Conservation (phyloP, 2,888 invertebrate species). For the Drosophila stalkeri region DNA sequence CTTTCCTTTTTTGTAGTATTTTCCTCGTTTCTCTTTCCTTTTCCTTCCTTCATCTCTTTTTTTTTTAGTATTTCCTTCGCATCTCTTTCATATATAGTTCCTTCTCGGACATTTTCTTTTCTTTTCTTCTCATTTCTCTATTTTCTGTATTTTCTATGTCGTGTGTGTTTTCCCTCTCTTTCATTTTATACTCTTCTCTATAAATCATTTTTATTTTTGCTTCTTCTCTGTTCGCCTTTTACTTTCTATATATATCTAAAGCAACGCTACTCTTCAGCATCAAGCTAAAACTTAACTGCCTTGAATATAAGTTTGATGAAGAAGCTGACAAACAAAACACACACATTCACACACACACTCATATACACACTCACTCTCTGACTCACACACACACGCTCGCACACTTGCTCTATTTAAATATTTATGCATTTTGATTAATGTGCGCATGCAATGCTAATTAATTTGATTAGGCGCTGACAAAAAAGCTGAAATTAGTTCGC, state of each 20-base stretch:
- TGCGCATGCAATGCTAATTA: slow-evolving; percentile 65
- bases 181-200: not conserved
- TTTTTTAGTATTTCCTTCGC: no score
- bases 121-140: not conserved
- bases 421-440: slow-evolving; percentile 65
- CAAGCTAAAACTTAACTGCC: not conserved
- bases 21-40: no score
- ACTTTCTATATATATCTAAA: not conserved
- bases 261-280: not conserved
- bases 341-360: not conserved
- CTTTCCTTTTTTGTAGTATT: no score
- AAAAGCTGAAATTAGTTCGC: slow-evolving; percentile 67
- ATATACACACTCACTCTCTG: no score
- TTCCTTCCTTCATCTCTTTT: no score
- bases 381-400: not conserved
- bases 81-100: no score
- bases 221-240: not conserved
- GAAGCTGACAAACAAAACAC: not conserved
- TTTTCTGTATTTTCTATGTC: not conserved
- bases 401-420: slow-evolving; percentile 15
- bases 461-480: slow-evolving; percentile 70
- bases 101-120: no score
- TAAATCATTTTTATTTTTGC: no score
- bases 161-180: no score
- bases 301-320: not conserved